Conservation (phyloP, 2,797 vertebrate genomes). For the Syngnathus rostellatus region DNA sequence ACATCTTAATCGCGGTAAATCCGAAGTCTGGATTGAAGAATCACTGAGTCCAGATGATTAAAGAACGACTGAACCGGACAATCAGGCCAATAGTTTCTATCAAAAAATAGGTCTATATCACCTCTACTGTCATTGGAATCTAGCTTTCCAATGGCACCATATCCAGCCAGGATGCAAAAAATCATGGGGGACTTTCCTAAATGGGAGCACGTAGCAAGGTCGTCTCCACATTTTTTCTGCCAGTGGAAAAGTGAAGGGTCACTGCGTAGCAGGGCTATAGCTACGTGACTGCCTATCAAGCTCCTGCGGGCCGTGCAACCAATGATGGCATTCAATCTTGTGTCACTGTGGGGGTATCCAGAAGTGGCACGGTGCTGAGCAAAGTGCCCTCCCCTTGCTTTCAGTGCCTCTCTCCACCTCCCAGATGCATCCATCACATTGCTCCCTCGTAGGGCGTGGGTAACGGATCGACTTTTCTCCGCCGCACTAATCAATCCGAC, state of each 20-base stretch:
- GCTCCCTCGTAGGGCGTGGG: conserved; percentile 61
- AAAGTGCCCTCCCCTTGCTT: conserved; percentile 59
- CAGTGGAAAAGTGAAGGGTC: conserved; percentile 46
- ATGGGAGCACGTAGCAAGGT: conserved; percentile 66
- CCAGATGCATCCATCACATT: conserved; percentile 66
- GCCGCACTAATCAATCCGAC: conserved; percentile 70
- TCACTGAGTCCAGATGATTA: background rate
- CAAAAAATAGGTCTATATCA: conserved; percentile 11
- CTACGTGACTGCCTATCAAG: conserved; percentile 61
- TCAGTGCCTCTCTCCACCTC: conserved; percentile 52
- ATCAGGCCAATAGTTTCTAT: background rate
- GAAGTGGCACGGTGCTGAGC: conserved; percentile 53
- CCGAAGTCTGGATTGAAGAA: background rate
- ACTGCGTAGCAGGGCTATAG: conserved; percentile 44
- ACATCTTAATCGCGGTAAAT: background rate
- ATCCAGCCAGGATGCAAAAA: conserved; percentile 42
- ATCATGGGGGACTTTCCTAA: conserved; percentile 58
- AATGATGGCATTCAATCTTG: conserved; percentile 64
- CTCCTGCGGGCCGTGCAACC: conserved; percentile 50
- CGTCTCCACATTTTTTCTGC: conserved; percentile 63
- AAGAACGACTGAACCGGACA: background rate
- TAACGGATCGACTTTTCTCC: conserved; percentile 73
- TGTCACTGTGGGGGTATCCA: conserved; percentile 62
- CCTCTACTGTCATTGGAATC: conserved; percentile 29
- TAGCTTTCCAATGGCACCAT: conserved; percentile 58